These are phyloP conservation scores for Choristoneura rosaceana DNA, from an alignment of 2,888 invertebrate genomes.

Conservation along the genomic window DNA sequence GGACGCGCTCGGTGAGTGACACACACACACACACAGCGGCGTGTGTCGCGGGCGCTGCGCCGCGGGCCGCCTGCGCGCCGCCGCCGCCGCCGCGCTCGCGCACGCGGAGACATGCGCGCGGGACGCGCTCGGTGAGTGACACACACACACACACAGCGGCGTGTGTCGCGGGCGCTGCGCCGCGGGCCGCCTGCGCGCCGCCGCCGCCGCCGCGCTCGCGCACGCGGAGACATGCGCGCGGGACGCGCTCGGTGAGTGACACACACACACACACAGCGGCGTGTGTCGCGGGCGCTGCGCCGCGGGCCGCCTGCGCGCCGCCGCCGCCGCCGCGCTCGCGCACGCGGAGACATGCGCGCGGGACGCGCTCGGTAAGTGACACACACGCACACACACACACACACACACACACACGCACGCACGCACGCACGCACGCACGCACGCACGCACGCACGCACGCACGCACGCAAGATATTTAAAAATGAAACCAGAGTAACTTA, in stretches of 20 bases:
- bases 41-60: slow-evolving; percentile 67
- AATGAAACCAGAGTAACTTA: too few relatives aligned
- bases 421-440: too few relatives aligned
- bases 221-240: slow-evolving; percentile 70
- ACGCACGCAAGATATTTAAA: too few relatives aligned
- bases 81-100: slow-evolving; percentile 73
- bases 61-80: slow-evolving; percentile 66
- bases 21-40: slow-evolving; percentile 48
- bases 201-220: slow-evolving; percentile 73
- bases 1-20: slow-evolving; percentile 63
- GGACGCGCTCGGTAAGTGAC: slow-evolving; percentile 62
- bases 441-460: too few relatives aligned
- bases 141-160: slow-evolving; percentile 48
- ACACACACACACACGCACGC: too few relatives aligned
- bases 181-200: slow-evolving; percentile 66
- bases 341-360: slow-evolving; percentile 70
- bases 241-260: slow-evolving; percentile 63
- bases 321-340: slow-evolving; percentile 73
- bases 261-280: slow-evolving; percentile 48
- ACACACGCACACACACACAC: slow-evolving; percentile 41
- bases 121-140: slow-evolving; percentile 63
- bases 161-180: slow-evolving; percentile 67
- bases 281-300: slow-evolving; percentile 67
- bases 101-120: slow-evolving; percentile 70
- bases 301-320: slow-evolving; percentile 66